Evolutionary conservation across 2,888 invertebrate species (phyloP), one percentile per base, ranked within the genome.

Genomic region (Crossocerus cetratus): DNA sequence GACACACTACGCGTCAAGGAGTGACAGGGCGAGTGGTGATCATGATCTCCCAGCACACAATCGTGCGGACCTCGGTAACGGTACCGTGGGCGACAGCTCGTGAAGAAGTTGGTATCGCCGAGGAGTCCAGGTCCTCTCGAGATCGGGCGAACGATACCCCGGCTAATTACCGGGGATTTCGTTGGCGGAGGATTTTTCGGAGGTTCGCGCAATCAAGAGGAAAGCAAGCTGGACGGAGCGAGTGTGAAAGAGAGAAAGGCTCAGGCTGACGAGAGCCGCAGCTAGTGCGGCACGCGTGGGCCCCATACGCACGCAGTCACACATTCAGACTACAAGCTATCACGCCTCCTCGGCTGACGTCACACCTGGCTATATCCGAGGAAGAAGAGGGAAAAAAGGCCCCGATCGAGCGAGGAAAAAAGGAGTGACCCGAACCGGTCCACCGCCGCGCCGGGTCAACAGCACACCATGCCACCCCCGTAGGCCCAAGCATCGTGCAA

Each of bases 391-490:
- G 62, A 74, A 79, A 82, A 82, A 79, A 77, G 71, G 68, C 57
- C 63, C 20, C 82, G 80, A 74, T 74, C 72, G 67, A 74, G 71
- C 64, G 64, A 65, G 67, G 78, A 79, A 80, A 82, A 78, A 78
- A 80, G 80, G 79, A 78, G 80, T 85, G 85, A 87, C 83, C 86
- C 83, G 88, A 88, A 88, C 88, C 88, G 88, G 88, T 88, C 86
- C 79, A 75, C 32, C 69, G 80, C 69, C 86, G 76, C 69, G 80
- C 69, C 86, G 76, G 83, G 82, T 82, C 82, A 82, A 82, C 82
- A 82, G 82, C 82, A 82, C 69, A 73, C 62, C 72, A 76, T 58
- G 65, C 81, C 82, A 82, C 82, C 82, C 82, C 82, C 82, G 74
- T 81, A 82, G 72, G 74, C 32, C 32, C 32, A 61, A 67, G 73